Evolutionary conservation across 2,797 vertebrate genomes (phyloP), one percentile per base, ranked within the genome.

Genomic region (Falco concolor): DNA sequence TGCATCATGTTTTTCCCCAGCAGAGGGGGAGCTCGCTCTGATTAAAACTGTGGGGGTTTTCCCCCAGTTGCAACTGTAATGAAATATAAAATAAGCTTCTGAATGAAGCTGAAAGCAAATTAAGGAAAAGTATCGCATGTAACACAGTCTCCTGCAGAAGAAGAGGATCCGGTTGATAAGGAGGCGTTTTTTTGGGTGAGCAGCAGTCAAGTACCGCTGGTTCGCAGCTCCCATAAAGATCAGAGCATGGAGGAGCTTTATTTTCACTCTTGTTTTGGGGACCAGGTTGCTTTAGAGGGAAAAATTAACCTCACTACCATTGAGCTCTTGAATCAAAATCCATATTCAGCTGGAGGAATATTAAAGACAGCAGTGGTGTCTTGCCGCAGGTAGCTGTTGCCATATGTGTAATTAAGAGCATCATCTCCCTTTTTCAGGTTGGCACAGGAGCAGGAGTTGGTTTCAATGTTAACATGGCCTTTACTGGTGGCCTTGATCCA

Each of bases 381-480:
- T 40, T 59, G 42, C 34, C 67, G 45, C 45, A 20, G 45, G 28
- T 78, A 0, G 1, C 27, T 30, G 17, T 85, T 73, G 50, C 42
- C 5, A 0, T 44, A 10, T 4, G 8, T 53, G 13, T 69, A 8
- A 60, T 6, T 25, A 9, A 65, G 25, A 73, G 34, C 53, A 8
- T 42, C 8, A 1, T 94, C 49, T 90, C 44, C 30, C 11, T 21
- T 89, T 89, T 79, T 25, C 97, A 99, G 99, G 98, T 99, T 97
- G 99, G 99, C 97, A 98, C 97, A 10, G 99, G 98, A 64, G 98
- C 99, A 9, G 99, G 99, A 18, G 94, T 98, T 40, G 99, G 99
- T 94, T 99, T 99, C 97, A 99, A 99, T 4, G 99, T 99, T 74
- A 99, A 99, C 97, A 98, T 99, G 98, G 99, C 99, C 56, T 99